A percentile compares a stretch with the other conserved stretches of the same genome.
Conservation (phyloP, 2,888 invertebrate species). For the Gari tellinella region DNA sequence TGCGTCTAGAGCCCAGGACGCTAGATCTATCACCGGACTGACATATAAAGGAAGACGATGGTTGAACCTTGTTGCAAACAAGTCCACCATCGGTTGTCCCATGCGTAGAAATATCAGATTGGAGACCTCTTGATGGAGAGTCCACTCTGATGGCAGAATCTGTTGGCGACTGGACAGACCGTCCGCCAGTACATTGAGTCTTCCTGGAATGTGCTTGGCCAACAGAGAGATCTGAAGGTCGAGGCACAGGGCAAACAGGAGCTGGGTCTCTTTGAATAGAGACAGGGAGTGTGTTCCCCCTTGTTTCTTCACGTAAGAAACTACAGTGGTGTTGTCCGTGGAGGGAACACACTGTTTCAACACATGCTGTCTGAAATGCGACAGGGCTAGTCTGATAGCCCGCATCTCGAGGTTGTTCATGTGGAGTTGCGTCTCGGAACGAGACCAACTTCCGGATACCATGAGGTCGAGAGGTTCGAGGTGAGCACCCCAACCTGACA, state of each 20-base stretch:
- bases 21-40: too few relatives aligned
- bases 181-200: slow-evolving; percentile 19
- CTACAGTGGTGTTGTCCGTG: slow-evolving; percentile 46
- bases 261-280: too few relatives aligned
- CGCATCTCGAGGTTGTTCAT: slow-evolving; percentile 39
- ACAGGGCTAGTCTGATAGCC: slow-evolving; percentile 19
- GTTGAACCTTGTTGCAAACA: slow-evolving; percentile 24
- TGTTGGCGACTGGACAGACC: slow-evolving; percentile 18
- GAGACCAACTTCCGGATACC: slow-evolving; percentile 25
- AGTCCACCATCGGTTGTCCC: slow-evolving; percentile 5
- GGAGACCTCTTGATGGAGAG: slow-evolving; percentile 16
- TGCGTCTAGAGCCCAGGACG: too few relatives aligned
- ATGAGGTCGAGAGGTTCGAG: slow-evolving; percentile 8
- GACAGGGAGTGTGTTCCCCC: too few relatives aligned
- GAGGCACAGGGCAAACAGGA: too few relatives aligned
- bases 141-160: slow-evolving; percentile 32
- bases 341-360: slow-evolving; percentile 20
- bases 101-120: slow-evolving; percentile 6
- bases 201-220: slow-evolving; percentile 32
- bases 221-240: too few relatives aligned
- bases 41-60: slow-evolving; percentile 2
- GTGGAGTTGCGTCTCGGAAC: slow-evolving; percentile 11
- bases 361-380: too few relatives aligned
- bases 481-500: slow-evolving; percentile 38
- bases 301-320: slow-evolving; percentile 45